phyloP scores from a whole-genome alignment of 2,888 invertebrate genomes.

The Chrysodeixis includens region DNA sequence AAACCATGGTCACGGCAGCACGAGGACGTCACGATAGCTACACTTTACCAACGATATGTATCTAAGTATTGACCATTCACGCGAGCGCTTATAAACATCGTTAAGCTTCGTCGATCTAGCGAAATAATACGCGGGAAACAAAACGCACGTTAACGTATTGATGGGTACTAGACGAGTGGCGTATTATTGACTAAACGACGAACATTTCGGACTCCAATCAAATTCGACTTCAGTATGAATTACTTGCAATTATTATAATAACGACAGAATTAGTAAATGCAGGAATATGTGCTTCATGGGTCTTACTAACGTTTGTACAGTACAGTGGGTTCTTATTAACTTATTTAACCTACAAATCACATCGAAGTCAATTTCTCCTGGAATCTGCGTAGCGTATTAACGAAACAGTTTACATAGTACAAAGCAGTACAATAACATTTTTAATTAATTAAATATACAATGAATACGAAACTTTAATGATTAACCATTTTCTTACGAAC shows the following conservation, averaged over 20 bases:
- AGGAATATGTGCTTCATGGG: constrained; percentile 45
- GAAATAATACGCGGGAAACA: constrained; percentile 32
- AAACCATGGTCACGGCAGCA: constrained; percentile 41
- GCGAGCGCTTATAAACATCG: constrained; percentile 48
- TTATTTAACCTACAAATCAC: constrained; percentile 52
- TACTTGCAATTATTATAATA: constrained; percentile 21
- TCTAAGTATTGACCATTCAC: constrained; percentile 70
- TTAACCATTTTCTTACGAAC: constrained; percentile 70
- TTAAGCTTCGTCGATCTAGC: constrained; percentile 50
- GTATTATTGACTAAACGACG: constrained; percentile 29
- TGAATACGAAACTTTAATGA: constrained; percentile 64
- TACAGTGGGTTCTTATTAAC: constrained; percentile 37
- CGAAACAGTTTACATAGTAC: constrained; percentile 51
- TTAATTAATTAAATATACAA: constrained; percentile 62
- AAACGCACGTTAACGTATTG: constrained; percentile 3
- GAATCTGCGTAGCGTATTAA: constrained; percentile 43
- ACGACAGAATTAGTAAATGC: constrained; percentile 51
- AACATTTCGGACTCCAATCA: constrained; percentile 31
- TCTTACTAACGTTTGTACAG: constrained; percentile 43
- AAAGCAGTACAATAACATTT: constrained; percentile 51
- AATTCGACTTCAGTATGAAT: constrained; percentile 34
- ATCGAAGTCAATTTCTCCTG: constrained; percentile 53
- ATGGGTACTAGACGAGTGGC: constrained; percentile 24
- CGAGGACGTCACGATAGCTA: constrained; percentile 56
- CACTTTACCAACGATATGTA: constrained; percentile 75